Evolutionary conservation across 1,140 invertebrate genomes (phyloP), one percentile per base, ranked within the genome.

Genomic region (Bombus ignitus): DNA sequence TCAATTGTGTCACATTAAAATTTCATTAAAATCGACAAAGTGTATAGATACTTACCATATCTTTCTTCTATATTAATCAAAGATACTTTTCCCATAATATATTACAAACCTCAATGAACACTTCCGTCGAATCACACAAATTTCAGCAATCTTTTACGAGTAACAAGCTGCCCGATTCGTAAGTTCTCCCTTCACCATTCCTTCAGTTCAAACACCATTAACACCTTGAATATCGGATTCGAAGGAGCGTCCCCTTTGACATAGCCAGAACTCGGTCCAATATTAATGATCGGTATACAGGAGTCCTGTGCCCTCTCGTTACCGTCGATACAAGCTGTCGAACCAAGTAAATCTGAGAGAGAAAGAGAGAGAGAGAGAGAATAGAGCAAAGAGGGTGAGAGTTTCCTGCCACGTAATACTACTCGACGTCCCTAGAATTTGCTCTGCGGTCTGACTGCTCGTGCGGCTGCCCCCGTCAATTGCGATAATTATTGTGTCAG

Each of bases 401-500:
- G 74, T 62, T 44, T 65, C 35, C 72, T 88, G 73, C 83, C 84
- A 84, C 87, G 89, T 88, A 90, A 90, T 86, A 88, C 90, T 90
- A 88, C 89, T 91, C 90, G 84, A 85, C 82, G 88, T 92, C 90
- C 89, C 92, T 91, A 94, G 91, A 93, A 94, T 94, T 94, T 93
- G 91, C 93, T 93, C 88, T 94, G 94, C 82, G 93, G 93, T 94
- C 80, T 91, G 88, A 92, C 91, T 94, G 93, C 92, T 94, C 92
- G 90, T 91, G 87, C 89, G 83, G 85, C 91, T 88, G 90, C 87
- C 91, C 90, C 91, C 90, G 84, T 92, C 93, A 93, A 94, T 94
- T 87, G 90, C 87, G 92, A 94, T 94, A 94, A 94, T 94, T 94
- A 94, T 94, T 94, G 94, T 92, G 91, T 92, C 92, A 92, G 94